Conservation (phyloP, 37 sponge, comb jelly and placozoan genomes). For the Aplysina aerophoba region DNA sequence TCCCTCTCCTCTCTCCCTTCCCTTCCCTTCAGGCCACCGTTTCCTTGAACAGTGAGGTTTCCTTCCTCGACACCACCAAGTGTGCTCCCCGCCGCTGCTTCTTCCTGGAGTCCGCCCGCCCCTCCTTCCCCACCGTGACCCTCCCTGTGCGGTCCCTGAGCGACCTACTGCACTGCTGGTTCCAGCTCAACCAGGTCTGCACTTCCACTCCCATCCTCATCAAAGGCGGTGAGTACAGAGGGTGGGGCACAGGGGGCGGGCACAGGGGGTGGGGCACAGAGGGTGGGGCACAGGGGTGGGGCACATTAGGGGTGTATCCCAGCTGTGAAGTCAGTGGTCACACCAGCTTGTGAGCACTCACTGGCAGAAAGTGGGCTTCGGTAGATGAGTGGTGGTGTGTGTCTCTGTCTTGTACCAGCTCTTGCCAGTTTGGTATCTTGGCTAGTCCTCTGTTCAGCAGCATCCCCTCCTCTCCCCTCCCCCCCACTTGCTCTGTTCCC, state of each 20-base stretch:
- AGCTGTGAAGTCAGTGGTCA: too few relatives aligned
- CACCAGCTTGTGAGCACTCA: too few relatives aligned
- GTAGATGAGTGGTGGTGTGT: too few relatives aligned
- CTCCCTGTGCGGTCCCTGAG: conserved; percentile 14
- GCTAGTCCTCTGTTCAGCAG: not conserved
- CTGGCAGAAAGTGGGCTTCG: too few relatives aligned
- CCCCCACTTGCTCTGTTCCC: not conserved
- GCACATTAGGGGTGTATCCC: too few relatives aligned
- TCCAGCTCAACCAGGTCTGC: conserved; percentile 54
- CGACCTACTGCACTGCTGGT: conserved; percentile 65
- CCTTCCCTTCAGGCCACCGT: conserved; percentile 5
- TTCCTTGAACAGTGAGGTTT: not conserved
- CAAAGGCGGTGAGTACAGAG: conserved; percentile 8
- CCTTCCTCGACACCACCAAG: conserved; percentile 65
- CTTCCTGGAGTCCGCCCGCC: conserved; percentile 56
- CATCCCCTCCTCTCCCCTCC: conserved; percentile 22
- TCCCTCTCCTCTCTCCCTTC: not conserved
- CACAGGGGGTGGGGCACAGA: too few relatives aligned
- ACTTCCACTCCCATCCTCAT: conserved; percentile 55
- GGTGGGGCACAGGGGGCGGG: not conserved
- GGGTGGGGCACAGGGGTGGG: too few relatives aligned
- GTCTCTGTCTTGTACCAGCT: too few relatives aligned
- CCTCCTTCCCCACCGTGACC: conserved; percentile 22
- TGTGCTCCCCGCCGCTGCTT: conserved; percentile 45
- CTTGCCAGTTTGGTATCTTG: too few relatives aligned